Base-by-base conservation (phyloP, 2,888 invertebrate species). In the Meta bourneti region DNA sequence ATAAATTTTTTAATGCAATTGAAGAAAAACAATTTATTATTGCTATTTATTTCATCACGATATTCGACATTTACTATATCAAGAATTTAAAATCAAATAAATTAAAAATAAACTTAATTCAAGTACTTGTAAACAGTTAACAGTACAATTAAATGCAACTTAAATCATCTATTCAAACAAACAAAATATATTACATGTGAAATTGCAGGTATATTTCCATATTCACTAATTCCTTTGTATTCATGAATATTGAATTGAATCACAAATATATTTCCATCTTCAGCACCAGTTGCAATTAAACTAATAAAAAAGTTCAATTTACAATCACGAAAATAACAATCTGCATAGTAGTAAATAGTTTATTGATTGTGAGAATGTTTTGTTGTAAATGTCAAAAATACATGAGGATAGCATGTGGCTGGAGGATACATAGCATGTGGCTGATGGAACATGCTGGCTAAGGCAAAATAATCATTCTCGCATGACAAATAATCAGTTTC, bases 231-330 rank as follows among this genome's bases (percentile, higher is more conserved):
- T n/a, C 74, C 69, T 75, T 87, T 61, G 54, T 54, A 52, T 48
- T 72, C 61, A 49, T 52, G 52, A 13, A 70, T 34, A 74, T 83
- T 79, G 8, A 91, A 79, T 9, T 72, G 77, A n/a, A 87, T 82
- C 16, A 78, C 16, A 11, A 91, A 34, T 72, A 75, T 72, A 48
- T 83, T 87, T 71, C 79, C 86, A 79, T 87, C 83, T 0, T 61
- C 49, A n/a, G 78, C 87, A 51, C 20, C 72, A 34, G 75, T 87
- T 72, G 69, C 49, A 74, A 91, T 83, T n/a, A 79, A 74, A 72
- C 91, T 91, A 49, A 16, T 52, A 79, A 75, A 48, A 61, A 75
- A 81, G n/a, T 69, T 34, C 48, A 81, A 13, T 69, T 49, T 48
- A 61, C 61, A 61, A 9, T 6, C 61, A 61, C 1, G 4, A 34